Base-by-base conservation (phyloP, 2,113 vertebrate species). In the Micromys minutus region DNA sequence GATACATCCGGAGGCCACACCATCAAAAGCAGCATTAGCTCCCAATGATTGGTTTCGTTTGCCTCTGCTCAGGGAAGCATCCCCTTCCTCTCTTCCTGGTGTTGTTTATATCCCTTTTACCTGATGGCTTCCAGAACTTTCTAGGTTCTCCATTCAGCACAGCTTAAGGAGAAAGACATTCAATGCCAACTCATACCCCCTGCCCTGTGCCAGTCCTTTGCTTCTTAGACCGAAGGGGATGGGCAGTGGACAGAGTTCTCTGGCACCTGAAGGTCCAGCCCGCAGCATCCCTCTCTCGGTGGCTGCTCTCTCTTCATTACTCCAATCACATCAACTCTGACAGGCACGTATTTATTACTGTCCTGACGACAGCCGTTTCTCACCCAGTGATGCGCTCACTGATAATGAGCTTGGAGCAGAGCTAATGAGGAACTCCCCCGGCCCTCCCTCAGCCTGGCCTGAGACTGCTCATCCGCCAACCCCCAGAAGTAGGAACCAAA, bases 311-410 rank as follows among this genome's bases (percentile, higher is more conserved):
- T 97, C 97, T 97, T 98, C 97, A 94, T 99, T 98, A 99, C 93
- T 81, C 74, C 98, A 50, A 99, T 98, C 98, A 98, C 98, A 98
- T 98, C 98, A 98, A 91, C 79, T 0, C 95, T 98, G 98, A 98
- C 98, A 98, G 98, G 94, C 17, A 85, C 79, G 88, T 90, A 97
- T 98, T 98, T 98, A 97, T 96, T 77, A 94, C 97, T 1, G 83
- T 90, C 93, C 98, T 26, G 76, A 93, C 57, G 88, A 97, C 92
- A 96, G 92, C 96, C 96, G 65, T 96, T 98, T 98, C 94, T 97
- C 98, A 98, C 98, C 96, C 97, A 95, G 94, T 15, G 76, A 98
- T 96, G 98, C 81, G 12, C 67, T 19, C 95, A 96, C 95, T 59
- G 36, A 89, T 98, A 98, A 98, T 31, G 91, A 98, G 97, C 97